Conservation (phyloP, 2,113 vertebrate species). For the Hemiprocne comata region DNA sequence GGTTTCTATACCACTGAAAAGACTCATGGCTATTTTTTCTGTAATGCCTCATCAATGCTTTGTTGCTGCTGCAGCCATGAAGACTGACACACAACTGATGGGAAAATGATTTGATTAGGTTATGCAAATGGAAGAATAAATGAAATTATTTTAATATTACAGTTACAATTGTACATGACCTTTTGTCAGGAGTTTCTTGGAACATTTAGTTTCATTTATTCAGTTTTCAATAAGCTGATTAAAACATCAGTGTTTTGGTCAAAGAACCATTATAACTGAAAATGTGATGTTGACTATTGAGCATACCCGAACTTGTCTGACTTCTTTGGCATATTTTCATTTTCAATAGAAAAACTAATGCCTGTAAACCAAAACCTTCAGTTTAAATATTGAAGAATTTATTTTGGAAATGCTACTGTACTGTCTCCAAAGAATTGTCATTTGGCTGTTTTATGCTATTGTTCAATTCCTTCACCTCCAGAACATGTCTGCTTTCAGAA, state of each 20-base stretch:
- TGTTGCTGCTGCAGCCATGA: neutral
- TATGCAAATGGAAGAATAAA: neutral
- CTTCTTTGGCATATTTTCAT: neutral
- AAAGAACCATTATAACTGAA: neutral
- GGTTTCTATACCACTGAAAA: neutral
- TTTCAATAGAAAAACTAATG: neutral
- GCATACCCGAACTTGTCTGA: neutral
- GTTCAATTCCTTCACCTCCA: neutral
- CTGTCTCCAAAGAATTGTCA: neutral
- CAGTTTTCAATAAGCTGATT: neutral
- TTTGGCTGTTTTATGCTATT: neutral
- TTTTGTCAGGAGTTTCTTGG: neutral
- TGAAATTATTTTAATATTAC: neutral
- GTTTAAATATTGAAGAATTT: neutral
- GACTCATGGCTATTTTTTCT: neutral
- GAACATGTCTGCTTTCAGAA: neutral
- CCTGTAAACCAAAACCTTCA: neutral
- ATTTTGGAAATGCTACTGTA: neutral
- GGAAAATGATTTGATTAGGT: neutral
- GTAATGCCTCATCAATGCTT: neutral
- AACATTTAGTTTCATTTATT: neutral
- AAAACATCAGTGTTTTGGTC: neutral
- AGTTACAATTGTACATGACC: neutral
- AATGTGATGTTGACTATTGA: neutral
- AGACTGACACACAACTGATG: neutral